Conservation (phyloP, 2,113 vertebrate genomes). For the Platycercus adscitus region DNA sequence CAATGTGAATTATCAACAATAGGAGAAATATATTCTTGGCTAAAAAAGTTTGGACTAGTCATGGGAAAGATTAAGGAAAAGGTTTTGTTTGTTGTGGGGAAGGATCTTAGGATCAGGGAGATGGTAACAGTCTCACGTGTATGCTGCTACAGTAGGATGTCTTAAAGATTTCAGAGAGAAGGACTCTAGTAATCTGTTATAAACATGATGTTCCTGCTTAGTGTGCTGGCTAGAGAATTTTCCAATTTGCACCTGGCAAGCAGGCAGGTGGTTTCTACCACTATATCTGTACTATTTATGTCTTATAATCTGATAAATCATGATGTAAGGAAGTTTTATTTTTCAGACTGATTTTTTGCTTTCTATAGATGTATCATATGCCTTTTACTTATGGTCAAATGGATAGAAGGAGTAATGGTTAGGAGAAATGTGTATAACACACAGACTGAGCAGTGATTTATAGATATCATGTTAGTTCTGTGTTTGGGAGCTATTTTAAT, state of each 20-base stretch:
- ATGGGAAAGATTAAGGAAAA: background rate
- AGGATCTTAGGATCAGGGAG: background rate
- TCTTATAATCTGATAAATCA: background rate
- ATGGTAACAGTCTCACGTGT: background rate
- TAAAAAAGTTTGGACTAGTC: background rate
- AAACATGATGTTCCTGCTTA: background rate
- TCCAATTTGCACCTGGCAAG: background rate
- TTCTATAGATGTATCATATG: background rate
- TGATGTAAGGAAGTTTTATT: background rate
- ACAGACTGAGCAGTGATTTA: accelerated
- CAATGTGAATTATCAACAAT: background rate
- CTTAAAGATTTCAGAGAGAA: background rate
- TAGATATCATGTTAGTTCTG: background rate
- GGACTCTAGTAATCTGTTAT: background rate
- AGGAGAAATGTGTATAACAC: background rate
- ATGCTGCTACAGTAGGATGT: background rate
- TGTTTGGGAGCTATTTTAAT: background rate
- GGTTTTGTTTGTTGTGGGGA: background rate
- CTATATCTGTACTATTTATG: background rate
- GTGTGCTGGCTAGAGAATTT: background rate
- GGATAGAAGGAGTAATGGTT: background rate
- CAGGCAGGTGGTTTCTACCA: background rate
- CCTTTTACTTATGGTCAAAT: background rate
- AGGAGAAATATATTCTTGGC: background rate
- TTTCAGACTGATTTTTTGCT: background rate